Percentiles rank a stretch among this genome's conserved stretches.
These are phyloP conservation scores for Sycophila texana DNA, from an alignment of 2,888 invertebrate species.

Conservation along the genomic window DNA sequence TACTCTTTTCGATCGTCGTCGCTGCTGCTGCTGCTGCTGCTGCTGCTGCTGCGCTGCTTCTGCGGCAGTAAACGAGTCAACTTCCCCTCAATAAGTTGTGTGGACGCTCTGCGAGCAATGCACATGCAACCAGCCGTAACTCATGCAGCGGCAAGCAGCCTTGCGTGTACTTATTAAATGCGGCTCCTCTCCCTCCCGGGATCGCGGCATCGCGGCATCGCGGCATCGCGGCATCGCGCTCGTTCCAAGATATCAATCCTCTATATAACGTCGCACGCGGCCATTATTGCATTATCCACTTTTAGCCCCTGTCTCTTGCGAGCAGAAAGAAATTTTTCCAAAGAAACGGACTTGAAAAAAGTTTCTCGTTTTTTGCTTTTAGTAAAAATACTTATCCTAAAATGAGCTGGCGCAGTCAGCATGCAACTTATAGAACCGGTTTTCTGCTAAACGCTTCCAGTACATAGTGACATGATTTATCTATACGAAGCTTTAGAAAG, in stretches of 20 bases:
- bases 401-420: conserved; percentile 36
- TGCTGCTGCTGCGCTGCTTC: conserved; percentile 44
- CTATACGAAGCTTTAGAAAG: neutral
- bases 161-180: conserved; percentile 58
- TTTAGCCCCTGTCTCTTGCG: neutral
- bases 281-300: conserved; percentile 9
- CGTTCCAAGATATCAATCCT: conserved; percentile 43
- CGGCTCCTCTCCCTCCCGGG: conserved; percentile 1
- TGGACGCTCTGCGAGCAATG: conserved; percentile 54
- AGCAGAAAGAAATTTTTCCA: neutral
- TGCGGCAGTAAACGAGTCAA: conserved; percentile 58
- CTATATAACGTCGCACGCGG: neutral
- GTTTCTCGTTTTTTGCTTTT: neutral
- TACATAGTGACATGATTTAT: neutral
- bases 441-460: conserved; percentile 25
- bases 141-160: conserved; percentile 52
- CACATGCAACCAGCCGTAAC: conserved; percentile 65
- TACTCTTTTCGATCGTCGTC: conserved; percentile 46
- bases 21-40: conserved; percentile 27
- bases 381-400: conserved; percentile 9
- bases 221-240: too few species aligned
- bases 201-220: too few species aligned
- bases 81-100: conserved; percentile 72
- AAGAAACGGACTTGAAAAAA: too few species aligned
- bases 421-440: conserved; percentile 20